phyloP scores from a whole-genome alignment of 2,888 invertebrate genomes.

The Orthosia incerta region DNA sequence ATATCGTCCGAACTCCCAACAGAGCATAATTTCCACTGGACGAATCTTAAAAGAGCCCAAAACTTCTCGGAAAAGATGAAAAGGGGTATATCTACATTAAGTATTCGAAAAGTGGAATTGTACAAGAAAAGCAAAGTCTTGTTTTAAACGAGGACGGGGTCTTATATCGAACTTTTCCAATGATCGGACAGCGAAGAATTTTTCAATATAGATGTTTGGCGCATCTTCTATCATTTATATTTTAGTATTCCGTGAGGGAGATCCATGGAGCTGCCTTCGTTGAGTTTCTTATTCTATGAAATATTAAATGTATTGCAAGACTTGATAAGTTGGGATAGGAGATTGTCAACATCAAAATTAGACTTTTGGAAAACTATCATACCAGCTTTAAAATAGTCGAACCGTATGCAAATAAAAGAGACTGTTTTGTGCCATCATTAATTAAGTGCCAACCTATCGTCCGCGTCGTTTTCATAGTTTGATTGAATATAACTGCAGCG shows the following conservation, averaged over 20 bases:
- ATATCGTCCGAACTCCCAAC: slow-evolving; percentile 72
- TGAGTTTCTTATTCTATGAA: slow-evolving; percentile 16
- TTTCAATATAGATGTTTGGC: slow-evolving; percentile 87
- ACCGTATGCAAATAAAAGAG: too few species aligned
- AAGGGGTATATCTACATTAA: slow-evolving; percentile 88
- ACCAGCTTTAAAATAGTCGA: too few species aligned
- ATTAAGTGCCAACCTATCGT: too few species aligned
- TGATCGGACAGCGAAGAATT: slow-evolving; percentile 86
- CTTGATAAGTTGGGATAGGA: background rate
- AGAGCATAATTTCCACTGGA: slow-evolving; percentile 82
- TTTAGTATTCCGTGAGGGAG: slow-evolving; percentile 75
- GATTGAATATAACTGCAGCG: too few species aligned
- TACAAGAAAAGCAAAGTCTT: slow-evolving; percentile 89
- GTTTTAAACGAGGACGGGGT: slow-evolving; percentile 84
- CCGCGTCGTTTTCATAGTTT: too few species aligned
- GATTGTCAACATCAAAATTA: background rate
- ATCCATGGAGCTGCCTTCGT: slow-evolving; percentile 64
- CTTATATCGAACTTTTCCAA: slow-evolving; percentile 86
- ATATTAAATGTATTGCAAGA: background rate
- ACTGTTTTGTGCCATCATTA: too few species aligned
- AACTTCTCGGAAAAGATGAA: slow-evolving; percentile 85
- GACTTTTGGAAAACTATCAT: too few species aligned
- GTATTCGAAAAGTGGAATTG: slow-evolving; percentile 88
- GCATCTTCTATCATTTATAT: slow-evolving; percentile 85
- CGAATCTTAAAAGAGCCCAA: slow-evolving; percentile 83